Evolutionary conservation across 1,140 invertebrate species (phyloP).

Genomic region (Neodiprion fabricii): DNA sequence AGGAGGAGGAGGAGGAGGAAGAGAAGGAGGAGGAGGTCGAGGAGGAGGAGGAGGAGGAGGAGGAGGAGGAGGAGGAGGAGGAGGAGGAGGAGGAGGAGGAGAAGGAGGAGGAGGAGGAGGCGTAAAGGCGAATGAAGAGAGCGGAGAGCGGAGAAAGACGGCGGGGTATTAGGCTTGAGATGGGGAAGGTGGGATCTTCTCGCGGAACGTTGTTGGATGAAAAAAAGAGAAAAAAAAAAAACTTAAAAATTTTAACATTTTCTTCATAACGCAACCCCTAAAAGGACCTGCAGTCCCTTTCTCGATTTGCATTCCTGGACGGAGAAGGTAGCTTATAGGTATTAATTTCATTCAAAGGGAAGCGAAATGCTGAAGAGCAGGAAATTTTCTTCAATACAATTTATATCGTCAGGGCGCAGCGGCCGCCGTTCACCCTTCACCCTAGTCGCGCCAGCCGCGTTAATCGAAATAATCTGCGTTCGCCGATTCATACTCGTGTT

Average conservation of each 20-base stretch:
- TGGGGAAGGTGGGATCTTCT: neutral
- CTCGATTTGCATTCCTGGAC: neutral
- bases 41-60: too few species aligned
- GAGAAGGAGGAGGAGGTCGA: too few species aligned
- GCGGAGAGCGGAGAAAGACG: neutral
- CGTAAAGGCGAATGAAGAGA: neutral
- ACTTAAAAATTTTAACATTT: slow-evolving; percentile 1
- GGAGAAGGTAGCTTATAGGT: neutral
- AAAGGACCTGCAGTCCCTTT: neutral
- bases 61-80: neutral
- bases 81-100: too few species aligned
- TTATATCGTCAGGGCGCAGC: too few species aligned
- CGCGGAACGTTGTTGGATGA: neutral
- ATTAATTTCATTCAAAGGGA: neutral
- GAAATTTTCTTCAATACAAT: neutral
- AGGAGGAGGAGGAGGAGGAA: neutral
- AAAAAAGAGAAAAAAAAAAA: neutral
- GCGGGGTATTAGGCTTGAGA: neutral
- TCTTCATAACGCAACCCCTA: neutral
- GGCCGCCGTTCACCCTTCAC: too few species aligned
- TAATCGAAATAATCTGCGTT: too few species aligned
- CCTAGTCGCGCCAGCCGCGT: too few species aligned
- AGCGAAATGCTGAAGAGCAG: neutral
- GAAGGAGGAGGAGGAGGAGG: neutral
- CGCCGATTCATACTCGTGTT: too few species aligned